phyloP scores from a whole-genome alignment of 2,797 vertebrate genomes.

The Nothura maculosa region DNA sequence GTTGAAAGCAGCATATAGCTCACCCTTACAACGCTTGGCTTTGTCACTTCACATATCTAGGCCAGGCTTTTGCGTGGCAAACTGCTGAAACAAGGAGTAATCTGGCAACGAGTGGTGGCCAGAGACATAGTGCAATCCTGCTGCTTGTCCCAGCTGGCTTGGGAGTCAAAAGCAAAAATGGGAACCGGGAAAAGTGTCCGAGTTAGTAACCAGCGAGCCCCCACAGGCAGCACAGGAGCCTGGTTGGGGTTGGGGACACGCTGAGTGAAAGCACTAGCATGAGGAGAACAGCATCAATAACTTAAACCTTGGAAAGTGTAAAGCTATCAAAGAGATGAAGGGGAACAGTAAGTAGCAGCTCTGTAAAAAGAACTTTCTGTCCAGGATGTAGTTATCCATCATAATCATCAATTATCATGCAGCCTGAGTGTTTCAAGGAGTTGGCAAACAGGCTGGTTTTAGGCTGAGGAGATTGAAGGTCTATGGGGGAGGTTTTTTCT shows the following conservation, averaged over 20 bases:
- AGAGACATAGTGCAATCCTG: neutral
- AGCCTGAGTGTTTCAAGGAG: neutral
- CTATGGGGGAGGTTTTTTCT: rapidly evolving
- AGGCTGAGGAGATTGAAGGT: neutral
- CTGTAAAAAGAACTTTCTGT: neutral
- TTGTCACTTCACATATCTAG: neutral
- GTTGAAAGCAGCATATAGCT: neutral
- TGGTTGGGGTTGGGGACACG: constrained; percentile 12
- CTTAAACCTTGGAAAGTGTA: constrained; percentile 19
- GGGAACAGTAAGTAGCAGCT: neutral
- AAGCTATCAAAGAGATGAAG: neutral
- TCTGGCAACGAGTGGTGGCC: neutral
- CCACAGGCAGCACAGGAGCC: constrained; percentile 3
- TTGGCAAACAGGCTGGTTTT: neutral
- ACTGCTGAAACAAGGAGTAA: neutral
- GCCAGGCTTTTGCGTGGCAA: neutral
- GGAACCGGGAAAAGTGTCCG: neutral
- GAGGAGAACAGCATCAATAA: constrained; percentile 8
- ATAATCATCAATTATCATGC: rapidly evolving
- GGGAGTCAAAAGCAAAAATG: neutral
- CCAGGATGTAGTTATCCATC: neutral
- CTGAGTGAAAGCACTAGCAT: neutral
- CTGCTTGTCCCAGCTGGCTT: neutral
- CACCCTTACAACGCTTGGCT: neutral
- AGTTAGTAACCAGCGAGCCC: rapidly evolving